Conservation (phyloP, 1,140 invertebrate genomes). For the Ruditapes philippinarum region DNA sequence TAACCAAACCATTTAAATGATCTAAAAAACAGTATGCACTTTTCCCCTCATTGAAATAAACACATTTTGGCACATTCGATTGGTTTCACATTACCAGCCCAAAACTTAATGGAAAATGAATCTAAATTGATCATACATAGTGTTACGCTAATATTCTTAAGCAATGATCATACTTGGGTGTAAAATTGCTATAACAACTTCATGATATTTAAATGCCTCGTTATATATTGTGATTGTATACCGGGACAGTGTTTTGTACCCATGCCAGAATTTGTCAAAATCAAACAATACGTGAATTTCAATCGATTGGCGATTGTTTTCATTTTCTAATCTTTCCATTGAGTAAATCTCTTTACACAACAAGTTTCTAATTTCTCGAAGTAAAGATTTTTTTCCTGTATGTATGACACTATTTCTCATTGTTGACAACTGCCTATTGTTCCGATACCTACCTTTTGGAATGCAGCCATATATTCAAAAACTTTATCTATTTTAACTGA, state of each 20-base stretch:
- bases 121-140: constrained; percentile 1
- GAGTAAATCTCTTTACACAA: constrained; percentile 20
- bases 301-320: constrained; percentile 48
- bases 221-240: background rate
- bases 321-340: constrained; percentile 51
- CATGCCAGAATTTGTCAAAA: constrained; percentile 17
- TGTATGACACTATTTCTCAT: constrained; percentile 22
- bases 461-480: constrained; percentile 24
- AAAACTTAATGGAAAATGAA: background rate
- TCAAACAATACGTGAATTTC: constrained; percentile 25
- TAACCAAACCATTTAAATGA: background rate
- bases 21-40: constrained; percentile 2
- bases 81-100: background rate
- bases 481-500: constrained; percentile 4
- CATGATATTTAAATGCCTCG: background rate
- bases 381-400: background rate
- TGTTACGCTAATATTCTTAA: background rate
- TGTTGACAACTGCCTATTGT: constrained; percentile 38
- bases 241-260: background rate
- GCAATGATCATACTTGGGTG: background rate
- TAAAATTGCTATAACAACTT: constrained; percentile 12
- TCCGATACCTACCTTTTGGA: constrained; percentile 8
- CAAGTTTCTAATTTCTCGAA: constrained; percentile 25
- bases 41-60: background rate
- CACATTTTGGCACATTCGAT: background rate